Conservation (phyloP, 2,113 vertebrate genomes). For the Passer domesticus region DNA sequence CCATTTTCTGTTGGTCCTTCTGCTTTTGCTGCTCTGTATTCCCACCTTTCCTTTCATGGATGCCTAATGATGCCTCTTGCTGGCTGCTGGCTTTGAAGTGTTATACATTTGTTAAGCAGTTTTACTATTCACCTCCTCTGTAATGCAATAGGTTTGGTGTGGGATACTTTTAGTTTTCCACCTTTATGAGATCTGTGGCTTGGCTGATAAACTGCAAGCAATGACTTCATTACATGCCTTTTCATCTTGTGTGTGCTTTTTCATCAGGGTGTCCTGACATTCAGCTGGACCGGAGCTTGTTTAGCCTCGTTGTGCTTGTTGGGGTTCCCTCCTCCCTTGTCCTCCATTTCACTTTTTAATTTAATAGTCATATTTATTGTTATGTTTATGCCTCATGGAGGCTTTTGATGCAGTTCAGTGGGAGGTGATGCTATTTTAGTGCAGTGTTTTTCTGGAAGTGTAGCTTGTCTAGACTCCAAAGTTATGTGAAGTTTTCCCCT, state of each 20-base stretch:
- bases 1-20: neutral
- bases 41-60: neutral
- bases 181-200: neutral
- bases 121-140: neutral
- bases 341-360: neutral
- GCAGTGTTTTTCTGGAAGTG: neutral
- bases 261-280: neutral
- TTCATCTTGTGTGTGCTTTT: neutral
- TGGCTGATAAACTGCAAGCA: neutral
- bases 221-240: neutral
- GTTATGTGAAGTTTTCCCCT: neutral
- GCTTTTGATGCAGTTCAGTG: neutral
- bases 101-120: neutral
- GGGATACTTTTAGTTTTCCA: neutral
- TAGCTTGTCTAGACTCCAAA: neutral
- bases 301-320: neutral
- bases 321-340: neutral
- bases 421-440: neutral
- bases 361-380: neutral
- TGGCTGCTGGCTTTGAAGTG: neutral
- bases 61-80: neutral
- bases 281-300: neutral
- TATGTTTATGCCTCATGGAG: neutral
- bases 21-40: neutral
- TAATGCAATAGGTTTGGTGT: neutral